Conservation (phyloP, 2,113 vertebrate genomes). For the Phoenicopterus ruber region DNA sequence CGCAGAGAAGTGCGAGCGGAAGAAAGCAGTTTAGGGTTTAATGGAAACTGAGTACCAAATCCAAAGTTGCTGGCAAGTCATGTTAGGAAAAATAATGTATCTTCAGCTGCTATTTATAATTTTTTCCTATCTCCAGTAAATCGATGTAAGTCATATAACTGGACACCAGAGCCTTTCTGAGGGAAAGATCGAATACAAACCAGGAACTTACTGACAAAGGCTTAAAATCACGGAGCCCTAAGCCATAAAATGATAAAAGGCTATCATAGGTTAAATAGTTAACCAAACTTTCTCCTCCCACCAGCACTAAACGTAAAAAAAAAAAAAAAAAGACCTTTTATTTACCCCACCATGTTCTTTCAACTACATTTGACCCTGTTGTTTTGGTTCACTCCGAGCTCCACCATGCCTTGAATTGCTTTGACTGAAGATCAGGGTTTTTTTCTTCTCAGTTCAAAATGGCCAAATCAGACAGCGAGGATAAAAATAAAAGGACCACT, state of each 20-base stretch:
- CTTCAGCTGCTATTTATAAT: background rate
- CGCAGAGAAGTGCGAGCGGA: background rate
- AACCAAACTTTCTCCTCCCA: slow-evolving; percentile 61
- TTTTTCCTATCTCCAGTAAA: background rate
- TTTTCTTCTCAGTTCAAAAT: slow-evolving; percentile 20
- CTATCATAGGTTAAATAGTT: slow-evolving; percentile 48
- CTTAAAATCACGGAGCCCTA: background rate
- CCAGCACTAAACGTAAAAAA: background rate
- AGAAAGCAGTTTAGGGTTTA: background rate
- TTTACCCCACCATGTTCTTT: slow-evolving; percentile 37
- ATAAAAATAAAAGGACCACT: background rate
- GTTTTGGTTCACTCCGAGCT: slow-evolving; percentile 34
- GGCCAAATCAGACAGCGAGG: background rate
- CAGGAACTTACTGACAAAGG: background rate
- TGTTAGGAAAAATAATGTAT: background rate
- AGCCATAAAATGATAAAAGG: slow-evolving; percentile 38
- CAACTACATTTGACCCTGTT: slow-evolving; percentile 46
- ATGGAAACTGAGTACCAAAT: background rate
- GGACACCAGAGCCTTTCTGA: background rate
- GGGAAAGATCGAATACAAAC: background rate
- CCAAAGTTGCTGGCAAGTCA: background rate
- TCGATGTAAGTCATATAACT: background rate
- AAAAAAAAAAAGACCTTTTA: background rate
- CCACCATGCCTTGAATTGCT: slow-evolving; percentile 19
- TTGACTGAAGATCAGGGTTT: slow-evolving; percentile 12